Percentiles rank a stretch among this genome's conserved stretches.
Evolutionary conservation across 2,113 vertebrate species (phyloP).

Genomic region (Neomonachus schauinslandi): DNA sequence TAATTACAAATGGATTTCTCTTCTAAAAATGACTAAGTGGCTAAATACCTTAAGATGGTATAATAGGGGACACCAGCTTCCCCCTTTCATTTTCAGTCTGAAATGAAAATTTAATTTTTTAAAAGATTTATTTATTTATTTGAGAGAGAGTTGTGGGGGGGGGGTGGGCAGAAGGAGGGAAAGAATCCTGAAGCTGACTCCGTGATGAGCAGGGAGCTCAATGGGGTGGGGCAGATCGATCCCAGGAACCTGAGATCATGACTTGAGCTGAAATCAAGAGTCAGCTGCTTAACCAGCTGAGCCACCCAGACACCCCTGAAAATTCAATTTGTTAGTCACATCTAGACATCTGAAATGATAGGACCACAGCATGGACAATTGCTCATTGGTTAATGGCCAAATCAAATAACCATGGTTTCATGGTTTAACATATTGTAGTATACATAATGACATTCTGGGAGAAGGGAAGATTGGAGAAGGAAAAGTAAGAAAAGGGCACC

Average conservation of each 20-base stretch:
- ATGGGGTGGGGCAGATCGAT: background rate
- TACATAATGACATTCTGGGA: background rate
- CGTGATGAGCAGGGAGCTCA: background rate
- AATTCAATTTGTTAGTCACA: background rate
- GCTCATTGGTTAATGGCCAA: background rate
- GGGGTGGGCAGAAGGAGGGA: background rate
- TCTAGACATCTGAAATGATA: background rate
- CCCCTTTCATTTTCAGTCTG: background rate
- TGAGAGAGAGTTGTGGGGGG: background rate
- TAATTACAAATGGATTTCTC: slow-evolving; percentile 46
- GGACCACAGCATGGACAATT: background rate
- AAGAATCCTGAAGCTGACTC: background rate
- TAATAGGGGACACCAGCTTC: background rate
- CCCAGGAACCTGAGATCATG: background rate
- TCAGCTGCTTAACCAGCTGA: background rate
- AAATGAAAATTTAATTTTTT: slow-evolving; percentile 30
- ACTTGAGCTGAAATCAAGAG: background rate
- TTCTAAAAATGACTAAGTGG: slow-evolving; percentile 37
- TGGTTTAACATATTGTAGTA: background rate
- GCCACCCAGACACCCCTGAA: background rate
- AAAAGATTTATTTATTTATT: background rate
- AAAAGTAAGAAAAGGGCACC: background rate
- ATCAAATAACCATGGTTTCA: background rate
- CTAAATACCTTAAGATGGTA: background rate
- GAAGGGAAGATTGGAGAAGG: background rate